Evolutionary conservation across 2,888 invertebrate genomes (phyloP).

Genomic region (Yponomeuta plumbellus): DNA sequence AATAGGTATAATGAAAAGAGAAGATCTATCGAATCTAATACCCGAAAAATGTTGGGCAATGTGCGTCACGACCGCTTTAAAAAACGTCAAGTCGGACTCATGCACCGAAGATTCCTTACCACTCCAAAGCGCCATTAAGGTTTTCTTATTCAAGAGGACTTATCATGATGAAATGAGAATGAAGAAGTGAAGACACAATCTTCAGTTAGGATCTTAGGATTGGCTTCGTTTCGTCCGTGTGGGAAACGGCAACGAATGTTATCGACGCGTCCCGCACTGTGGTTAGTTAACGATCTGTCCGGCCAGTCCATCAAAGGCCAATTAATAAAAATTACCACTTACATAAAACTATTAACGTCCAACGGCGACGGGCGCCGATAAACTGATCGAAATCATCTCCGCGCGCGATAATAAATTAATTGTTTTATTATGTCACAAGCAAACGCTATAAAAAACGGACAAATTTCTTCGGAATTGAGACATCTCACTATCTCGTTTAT

Average conservation of each 20-base stretch:
- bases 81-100: too few relatives aligned
- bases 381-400: constrained; percentile 67
- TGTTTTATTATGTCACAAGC: constrained; percentile 71
- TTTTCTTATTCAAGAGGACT: too few relatives aligned
- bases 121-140: too few relatives aligned
- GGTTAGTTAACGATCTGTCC: constrained; percentile 20
- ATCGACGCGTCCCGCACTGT: constrained; percentile 53
- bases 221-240: not conserved
- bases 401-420: constrained; percentile 68
- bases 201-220: not conserved
- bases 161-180: not conserved
- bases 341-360: constrained; percentile 70
- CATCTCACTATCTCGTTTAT: constrained; percentile 70
- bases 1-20: too few relatives aligned
- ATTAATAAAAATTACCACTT: constrained; percentile 72
- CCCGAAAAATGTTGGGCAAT: too few relatives aligned
- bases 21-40: too few relatives aligned
- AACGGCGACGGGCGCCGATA: constrained; percentile 55
- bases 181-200: not conserved
- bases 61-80: too few relatives aligned
- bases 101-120: too few relatives aligned
- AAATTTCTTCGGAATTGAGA: constrained; percentile 69
- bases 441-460: constrained; percentile 64
- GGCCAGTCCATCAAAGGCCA: constrained; percentile 48
- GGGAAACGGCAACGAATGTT: constrained; percentile 4